Conservation (phyloP, 1,140 invertebrate genomes). For the Lethrus apterus region DNA sequence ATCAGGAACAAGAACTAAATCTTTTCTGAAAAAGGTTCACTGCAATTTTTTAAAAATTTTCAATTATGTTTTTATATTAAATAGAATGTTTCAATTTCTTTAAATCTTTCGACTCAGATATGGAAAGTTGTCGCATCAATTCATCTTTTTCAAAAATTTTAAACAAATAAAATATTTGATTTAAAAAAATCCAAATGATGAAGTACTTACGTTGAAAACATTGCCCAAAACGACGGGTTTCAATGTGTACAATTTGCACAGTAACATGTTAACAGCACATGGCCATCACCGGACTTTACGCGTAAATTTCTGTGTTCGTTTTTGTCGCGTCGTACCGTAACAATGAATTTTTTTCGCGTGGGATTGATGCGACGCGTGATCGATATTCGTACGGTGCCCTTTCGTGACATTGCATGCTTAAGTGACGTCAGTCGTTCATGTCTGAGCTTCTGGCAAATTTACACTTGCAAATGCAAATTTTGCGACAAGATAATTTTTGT, state of each 20-base stretch:
- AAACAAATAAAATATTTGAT: too few relatives aligned
- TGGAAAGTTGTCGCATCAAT: too few relatives aligned
- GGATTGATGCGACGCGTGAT: background rate
- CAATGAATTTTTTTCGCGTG: background rate
- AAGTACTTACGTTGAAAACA: conserved; percentile 9
- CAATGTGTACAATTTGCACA: conserved; percentile 10
- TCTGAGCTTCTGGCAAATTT: background rate
- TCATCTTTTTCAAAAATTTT: too few relatives aligned
- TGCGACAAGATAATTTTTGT: too few relatives aligned
- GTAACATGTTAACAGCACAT: conserved; percentile 8
- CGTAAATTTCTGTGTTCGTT: background rate
- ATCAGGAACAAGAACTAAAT: background rate
- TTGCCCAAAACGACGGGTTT: conserved; percentile 1
- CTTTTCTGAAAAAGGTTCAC: background rate
- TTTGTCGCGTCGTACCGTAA: background rate
- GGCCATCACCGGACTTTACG: background rate
- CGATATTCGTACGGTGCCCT: conserved; percentile 17
- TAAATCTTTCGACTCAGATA: too few relatives aligned
- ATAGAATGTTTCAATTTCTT: too few relatives aligned
- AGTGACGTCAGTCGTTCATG: conserved; percentile 14
- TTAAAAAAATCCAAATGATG: conserved; percentile 12
- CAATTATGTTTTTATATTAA: too few relatives aligned
- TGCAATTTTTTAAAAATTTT: background rate
- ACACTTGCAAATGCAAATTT: too few relatives aligned
- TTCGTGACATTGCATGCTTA: conserved; percentile 31